Evolutionary conservation across 2,797 vertebrate genomes (phyloP), one percentile per base, ranked within the genome.

Genomic region (Uromys caudimaculatus): DNA sequence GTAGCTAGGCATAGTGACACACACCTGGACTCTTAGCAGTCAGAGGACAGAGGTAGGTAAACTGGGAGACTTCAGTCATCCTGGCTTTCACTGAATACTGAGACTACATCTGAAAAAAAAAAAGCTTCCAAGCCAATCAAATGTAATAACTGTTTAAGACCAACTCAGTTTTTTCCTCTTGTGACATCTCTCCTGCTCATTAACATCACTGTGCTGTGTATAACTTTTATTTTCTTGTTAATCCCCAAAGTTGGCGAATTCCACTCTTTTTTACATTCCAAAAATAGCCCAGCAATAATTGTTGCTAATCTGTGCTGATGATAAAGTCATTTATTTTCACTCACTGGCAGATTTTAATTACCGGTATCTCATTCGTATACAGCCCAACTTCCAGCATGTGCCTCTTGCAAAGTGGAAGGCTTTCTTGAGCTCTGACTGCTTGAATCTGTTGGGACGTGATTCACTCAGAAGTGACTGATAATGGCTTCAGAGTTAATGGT

Each of bases 271-370:
- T 27, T 10, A 24, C 17, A 35, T 90, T 96, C 50, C 23, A 56
- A 94, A 96, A 93, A 62, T 60, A 85, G 29, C 44, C 24, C 10
- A 81, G n/a, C 23, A 93, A 79, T 71, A 93, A 62, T 94, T 58
- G 58, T 85, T 83, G 6, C 73, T 89, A 77, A 75, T 62, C 56
- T 85, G 50, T 69, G 3, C 67, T 52, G 21, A 75, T 85, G 38
- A 92, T 94, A 75, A 94, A 88, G 12, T 95, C 32, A 27, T 16
- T 14, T 62, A 64, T 83, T n/a, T 54, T 32, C 38, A 87, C 29
- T 88, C 19, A 41, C n/a, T n/a, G 75, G 86, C 64, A 85, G 14
- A 73, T 88, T 84, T 95, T 79, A 92, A 56, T 64, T 60, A 29
- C 58, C 38, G 50, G 13, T 84, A 41, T 87, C 78, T 78, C 76